These are phyloP conservation scores for Athene noctua DNA, from an alignment of 2,113 vertebrate genomes.

Conservation along the genomic window DNA sequence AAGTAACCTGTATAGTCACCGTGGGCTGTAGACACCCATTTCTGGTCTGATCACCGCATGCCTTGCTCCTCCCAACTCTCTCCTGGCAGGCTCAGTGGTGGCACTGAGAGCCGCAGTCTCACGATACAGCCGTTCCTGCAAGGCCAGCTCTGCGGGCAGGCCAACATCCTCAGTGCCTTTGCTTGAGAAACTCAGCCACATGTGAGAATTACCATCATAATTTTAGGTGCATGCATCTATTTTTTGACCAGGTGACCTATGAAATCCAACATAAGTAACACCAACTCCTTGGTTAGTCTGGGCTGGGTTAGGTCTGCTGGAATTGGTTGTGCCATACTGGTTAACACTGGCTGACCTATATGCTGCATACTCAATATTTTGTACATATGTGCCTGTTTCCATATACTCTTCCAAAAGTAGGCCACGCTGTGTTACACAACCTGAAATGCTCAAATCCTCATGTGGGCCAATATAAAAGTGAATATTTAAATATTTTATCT, in stretches of 20 bases:
- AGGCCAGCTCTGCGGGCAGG: background rate
- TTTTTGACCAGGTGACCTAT: background rate
- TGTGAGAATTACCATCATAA: background rate
- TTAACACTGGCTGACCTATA: background rate
- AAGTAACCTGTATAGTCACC: background rate
- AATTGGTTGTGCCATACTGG: background rate
- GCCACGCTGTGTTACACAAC: constrained; percentile 39
- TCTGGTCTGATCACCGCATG: background rate
- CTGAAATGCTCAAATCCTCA: constrained; percentile 4
- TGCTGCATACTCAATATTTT: background rate
- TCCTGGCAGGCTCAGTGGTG: background rate
- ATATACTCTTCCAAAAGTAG: constrained; percentile 5
- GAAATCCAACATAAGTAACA: background rate
- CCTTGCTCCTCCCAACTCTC: background rate
- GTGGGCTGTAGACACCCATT: background rate
- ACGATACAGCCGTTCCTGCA: background rate
- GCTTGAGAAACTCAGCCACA: accelerated
- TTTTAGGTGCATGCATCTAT: background rate
- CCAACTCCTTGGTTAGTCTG: background rate
- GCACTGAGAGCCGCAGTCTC: background rate
- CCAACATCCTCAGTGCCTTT: background rate
- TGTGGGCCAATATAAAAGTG: constrained; percentile 43
- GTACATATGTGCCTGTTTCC: background rate
- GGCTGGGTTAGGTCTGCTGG: background rate
- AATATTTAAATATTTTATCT: constrained; percentile 64